A percentile compares a stretch with the other conserved stretches of the same genome.
phyloP scores from a whole-genome alignment of 2,888 invertebrate species.

The Drosophila phalerata region DNA sequence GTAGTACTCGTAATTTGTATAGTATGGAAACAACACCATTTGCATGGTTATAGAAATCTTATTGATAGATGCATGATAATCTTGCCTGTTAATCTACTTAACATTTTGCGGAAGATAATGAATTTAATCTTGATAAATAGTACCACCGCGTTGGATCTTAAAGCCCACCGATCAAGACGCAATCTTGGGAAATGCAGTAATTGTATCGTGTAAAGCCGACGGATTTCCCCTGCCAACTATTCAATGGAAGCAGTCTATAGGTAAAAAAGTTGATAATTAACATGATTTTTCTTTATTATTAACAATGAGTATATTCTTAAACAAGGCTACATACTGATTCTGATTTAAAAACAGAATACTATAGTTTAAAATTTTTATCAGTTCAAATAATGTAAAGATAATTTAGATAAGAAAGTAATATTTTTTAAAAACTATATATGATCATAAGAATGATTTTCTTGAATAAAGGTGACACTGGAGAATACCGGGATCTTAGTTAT shows the following conservation, averaged over 20 bases:
- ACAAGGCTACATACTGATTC: neutral
- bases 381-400: no score
- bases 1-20: neutral
- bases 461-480: slow-evolving; percentile 84
- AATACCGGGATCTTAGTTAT: slow-evolving; percentile 87
- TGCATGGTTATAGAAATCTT: slow-evolving; percentile 16
- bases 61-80: slow-evolving; percentile 30
- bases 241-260: slow-evolving; percentile 87
- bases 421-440: neutral
- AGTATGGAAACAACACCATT: neutral
- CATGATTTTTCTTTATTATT: neutral
- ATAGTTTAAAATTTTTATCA: no score
- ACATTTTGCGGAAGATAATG: slow-evolving; percentile 12
- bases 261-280: slow-evolving; percentile 76
- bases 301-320: neutral
- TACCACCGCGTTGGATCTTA: slow-evolving; percentile 91
- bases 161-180: slow-evolving; percentile 91
- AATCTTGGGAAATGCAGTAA: slow-evolving; percentile 89
- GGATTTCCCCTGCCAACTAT: slow-evolving; percentile 90
- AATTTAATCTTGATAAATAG: slow-evolving; percentile 84
- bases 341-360: neutral
- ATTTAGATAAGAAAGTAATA: no score
- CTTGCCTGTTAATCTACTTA: neutral
- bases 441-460: neutral
- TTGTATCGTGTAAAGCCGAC: slow-evolving; percentile 90